A percentile compares a stretch with the other conserved stretches of the same genome.
phyloP scores from a whole-genome alignment of 2,888 invertebrate genomes.

The Papilio gigon region DNA sequence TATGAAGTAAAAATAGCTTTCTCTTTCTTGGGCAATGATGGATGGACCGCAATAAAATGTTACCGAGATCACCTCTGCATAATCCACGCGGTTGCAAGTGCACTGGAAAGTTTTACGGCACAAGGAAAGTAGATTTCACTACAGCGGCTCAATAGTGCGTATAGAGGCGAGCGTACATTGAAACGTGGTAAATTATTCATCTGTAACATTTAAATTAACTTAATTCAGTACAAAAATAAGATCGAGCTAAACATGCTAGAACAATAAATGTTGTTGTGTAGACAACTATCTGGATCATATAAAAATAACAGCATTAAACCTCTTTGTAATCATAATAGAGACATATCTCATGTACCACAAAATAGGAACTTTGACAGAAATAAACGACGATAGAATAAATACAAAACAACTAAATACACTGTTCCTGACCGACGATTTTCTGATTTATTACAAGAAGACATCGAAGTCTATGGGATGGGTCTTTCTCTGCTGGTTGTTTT shows the following conservation, averaged over 20 bases:
- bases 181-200: not conserved
- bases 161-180: not conserved
- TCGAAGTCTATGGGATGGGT: slow-evolving; percentile 4
- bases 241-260: not conserved
- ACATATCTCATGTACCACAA: no score
- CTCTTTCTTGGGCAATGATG: slow-evolving; percentile 33
- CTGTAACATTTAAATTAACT: not conserved
- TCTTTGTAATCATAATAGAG: not conserved
- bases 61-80: slow-evolving; percentile 48
- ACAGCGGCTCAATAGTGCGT: slow-evolving; percentile 42
- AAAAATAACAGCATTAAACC: not conserved
- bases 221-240: not conserved
- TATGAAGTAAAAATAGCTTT: slow-evolving; percentile 29
- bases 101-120: slow-evolving; percentile 55
- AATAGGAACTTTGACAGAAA: not conserved
- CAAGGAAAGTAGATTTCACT: slow-evolving; percentile 58
- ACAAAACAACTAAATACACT: slow-evolving; percentile 5
- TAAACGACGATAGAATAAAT: not conserved
- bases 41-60: slow-evolving; percentile 35
- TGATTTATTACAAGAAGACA: slow-evolving; percentile 26
- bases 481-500: slow-evolving; percentile 40
- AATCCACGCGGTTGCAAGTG: slow-evolving; percentile 46
- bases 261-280: not conserved
- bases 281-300: not conserved
- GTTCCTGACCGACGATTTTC: slow-evolving; percentile 30